A percentile compares a stretch with the other conserved stretches of the same genome.
These are phyloP conservation scores for Tipula unca DNA, from an alignment of 2,888 invertebrate genomes.

Conservation along the genomic window DNA sequence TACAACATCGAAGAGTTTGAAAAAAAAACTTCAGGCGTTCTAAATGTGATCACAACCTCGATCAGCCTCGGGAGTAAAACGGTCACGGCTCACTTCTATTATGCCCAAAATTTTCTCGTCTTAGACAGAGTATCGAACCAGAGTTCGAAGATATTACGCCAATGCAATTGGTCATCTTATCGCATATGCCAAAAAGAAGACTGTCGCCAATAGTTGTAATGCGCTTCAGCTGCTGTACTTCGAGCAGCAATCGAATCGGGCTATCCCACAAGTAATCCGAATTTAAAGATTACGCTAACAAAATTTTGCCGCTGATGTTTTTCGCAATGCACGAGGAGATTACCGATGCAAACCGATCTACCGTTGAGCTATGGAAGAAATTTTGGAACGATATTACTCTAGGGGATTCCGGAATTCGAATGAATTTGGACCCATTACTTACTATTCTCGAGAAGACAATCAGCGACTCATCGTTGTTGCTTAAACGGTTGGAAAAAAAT, in stretches of 20 bases:
- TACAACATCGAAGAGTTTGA: constrained; percentile 69
- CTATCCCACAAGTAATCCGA: constrained; percentile 71
- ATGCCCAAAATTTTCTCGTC: constrained; percentile 52
- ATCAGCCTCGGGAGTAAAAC: constrained; percentile 79
- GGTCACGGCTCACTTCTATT: constrained; percentile 72
- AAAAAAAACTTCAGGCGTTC: constrained; percentile 67
- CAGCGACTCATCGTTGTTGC: constrained; percentile 77
- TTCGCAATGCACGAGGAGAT: constrained; percentile 83
- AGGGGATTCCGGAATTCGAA: constrained; percentile 73
- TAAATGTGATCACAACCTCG: constrained; percentile 72
- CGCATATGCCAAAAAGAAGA: constrained; percentile 62
- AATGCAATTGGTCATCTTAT: constrained; percentile 77
- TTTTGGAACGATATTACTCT: constrained; percentile 84
- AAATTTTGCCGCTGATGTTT: constrained; percentile 75
- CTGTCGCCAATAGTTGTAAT: constrained; percentile 49
- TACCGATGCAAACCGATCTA: constrained; percentile 50
- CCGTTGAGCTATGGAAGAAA: constrained; percentile 73
- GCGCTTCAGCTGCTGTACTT: constrained; percentile 50
- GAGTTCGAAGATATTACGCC: constrained; percentile 76
- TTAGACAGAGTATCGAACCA: constrained; percentile 51
- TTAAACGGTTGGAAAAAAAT: constrained; percentile 62
- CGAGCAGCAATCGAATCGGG: constrained; percentile 61
- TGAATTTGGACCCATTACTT: constrained; percentile 65
- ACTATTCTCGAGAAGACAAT: constrained; percentile 60
- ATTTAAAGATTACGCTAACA: constrained; percentile 64